Evolutionary conservation across 2,888 invertebrate species (phyloP), one percentile per base, ranked within the genome.

Genomic region (Amblyteles armatorius): DNA sequence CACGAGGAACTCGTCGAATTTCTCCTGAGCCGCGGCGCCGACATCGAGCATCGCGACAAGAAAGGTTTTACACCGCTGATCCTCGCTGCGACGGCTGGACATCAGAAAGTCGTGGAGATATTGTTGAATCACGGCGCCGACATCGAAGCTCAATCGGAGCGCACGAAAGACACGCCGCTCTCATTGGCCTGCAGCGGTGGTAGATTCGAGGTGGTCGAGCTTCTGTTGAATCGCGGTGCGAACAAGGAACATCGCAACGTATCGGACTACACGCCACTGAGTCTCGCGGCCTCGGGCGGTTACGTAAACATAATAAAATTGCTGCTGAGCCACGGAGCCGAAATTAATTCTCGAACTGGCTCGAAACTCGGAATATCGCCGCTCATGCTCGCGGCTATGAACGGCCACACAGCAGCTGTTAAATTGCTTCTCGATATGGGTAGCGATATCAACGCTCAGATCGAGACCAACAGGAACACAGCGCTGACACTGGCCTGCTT

Each of bases 181-280:
- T 99, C 99, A 80, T 95, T 99, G 81, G 99, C 99, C 1, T 99
- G 99, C 94, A 99, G 99, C 83, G 99, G 99, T 76, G 99, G 99
- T 16, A 96, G 99, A 88, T 99, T 98, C 94, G 99, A 99, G 94
- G 97, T 99, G 52, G 99, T 99, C 1, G 99, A 99, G 92, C 94
- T 99, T 74, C 95, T 99, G 85, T 95, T 99, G 77, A 96, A 96
- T 88, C 96, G 98, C 86, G 97, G 97, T 88, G 99, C 99, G 74
- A 99, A 99, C 94, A 99, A 99, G 94, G 98, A 98, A 93, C 99
- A 99, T 94, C 96, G 99, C 79, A 99, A 99, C 94, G 99, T 99
- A 19, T 99, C 99, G 33, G 99, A 99, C 94, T 99, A 99, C 94
- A 99, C 99, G 11, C 99, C 99, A 1, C 95, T 99, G n/a, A 99